Percentiles rank a stretch among this genome's conserved stretches.
phyloP scores from a whole-genome alignment of 2,113 vertebrate genomes.

The Natator depressus region DNA sequence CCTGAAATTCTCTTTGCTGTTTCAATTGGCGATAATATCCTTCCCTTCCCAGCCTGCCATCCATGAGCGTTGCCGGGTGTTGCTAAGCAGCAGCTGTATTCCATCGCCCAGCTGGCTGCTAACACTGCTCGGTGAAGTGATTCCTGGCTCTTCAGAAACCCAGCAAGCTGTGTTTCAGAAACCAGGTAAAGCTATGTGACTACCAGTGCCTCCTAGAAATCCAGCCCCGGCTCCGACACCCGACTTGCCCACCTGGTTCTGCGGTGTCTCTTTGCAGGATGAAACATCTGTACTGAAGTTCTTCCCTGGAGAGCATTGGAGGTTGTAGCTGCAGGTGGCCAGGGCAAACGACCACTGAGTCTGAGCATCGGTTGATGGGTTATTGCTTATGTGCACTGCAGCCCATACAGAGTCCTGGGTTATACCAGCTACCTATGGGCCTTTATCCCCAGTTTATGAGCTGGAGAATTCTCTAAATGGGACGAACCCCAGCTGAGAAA shows the following conservation, averaged over 20 bases:
- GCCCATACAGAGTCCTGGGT: rapidly evolving
- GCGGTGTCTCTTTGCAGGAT: not conserved
- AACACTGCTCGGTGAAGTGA: not conserved
- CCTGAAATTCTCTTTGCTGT: rapidly evolving
- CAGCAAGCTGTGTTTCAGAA: not conserved
- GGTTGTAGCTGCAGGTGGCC: not conserved
- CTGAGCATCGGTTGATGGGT: not conserved
- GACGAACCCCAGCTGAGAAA: not conserved
- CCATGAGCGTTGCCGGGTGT: rapidly evolving
- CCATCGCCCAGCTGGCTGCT: rapidly evolving
- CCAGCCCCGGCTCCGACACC: not conserved
- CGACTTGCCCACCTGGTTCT: not conserved
- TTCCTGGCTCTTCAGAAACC: not conserved
- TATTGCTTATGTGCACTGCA: not conserved
- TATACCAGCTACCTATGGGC: not conserved
- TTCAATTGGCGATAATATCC: not conserved
- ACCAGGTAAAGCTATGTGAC: not conserved
- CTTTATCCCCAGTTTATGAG: not conserved
- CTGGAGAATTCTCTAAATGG: not conserved
- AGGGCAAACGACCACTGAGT: not conserved
- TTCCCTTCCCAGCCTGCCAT: not conserved
- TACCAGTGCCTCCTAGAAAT: not conserved
- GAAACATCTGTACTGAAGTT: not conserved
- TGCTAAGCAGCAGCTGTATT: not conserved
- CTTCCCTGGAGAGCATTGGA: not conserved